A percentile compares a stretch with the other conserved stretches of the same genome.
phyloP scores from a whole-genome alignment of 2,888 invertebrate species.

The Schrankia costaestrigalis region DNA sequence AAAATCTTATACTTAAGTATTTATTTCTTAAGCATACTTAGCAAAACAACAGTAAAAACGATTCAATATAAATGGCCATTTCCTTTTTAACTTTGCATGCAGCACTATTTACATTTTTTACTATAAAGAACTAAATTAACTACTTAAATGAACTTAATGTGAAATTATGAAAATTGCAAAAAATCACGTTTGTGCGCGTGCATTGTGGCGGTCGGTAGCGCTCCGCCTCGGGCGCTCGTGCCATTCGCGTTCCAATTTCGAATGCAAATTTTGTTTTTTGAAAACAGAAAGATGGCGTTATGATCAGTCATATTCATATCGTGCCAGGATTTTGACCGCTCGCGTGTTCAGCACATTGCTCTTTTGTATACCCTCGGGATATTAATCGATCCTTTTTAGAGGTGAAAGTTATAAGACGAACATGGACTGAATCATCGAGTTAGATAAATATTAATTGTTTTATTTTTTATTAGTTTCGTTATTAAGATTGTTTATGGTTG shows the following conservation, averaged over 20 bases:
- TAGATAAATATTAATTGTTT: not conserved
- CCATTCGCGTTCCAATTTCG: constrained; percentile 70
- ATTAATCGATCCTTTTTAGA: constrained; percentile 16
- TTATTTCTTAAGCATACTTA: no score
- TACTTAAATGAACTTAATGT: constrained; percentile 41
- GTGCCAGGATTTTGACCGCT: constrained; percentile 54
- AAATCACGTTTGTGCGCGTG: constrained; percentile 40
- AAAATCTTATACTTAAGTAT: no score
- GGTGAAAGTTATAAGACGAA: constrained; percentile 6
- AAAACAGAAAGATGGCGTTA: constrained; percentile 44
- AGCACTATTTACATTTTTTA: constrained; percentile 29
- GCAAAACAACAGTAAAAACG: constrained; percentile 14
- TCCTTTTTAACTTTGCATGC: constrained; percentile 40
- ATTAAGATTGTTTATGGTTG: not conserved
- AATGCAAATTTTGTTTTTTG: constrained; percentile 67
- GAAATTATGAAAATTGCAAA: constrained; percentile 50
- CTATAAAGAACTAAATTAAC: constrained; percentile 30
- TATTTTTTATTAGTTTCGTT: not conserved
- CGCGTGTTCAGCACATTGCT: constrained; percentile 57
- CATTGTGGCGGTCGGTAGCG: constrained; percentile 62
- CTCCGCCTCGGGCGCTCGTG: constrained; percentile 70
- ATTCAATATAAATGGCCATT: constrained; percentile 36
- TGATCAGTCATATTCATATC: constrained; percentile 44
- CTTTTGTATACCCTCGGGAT: constrained; percentile 43
- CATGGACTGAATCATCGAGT: constrained; percentile 9